These are phyloP conservation scores for Ochropleura plecta DNA, from an alignment of 2,888 invertebrate genomes.

Conservation along the genomic window DNA sequence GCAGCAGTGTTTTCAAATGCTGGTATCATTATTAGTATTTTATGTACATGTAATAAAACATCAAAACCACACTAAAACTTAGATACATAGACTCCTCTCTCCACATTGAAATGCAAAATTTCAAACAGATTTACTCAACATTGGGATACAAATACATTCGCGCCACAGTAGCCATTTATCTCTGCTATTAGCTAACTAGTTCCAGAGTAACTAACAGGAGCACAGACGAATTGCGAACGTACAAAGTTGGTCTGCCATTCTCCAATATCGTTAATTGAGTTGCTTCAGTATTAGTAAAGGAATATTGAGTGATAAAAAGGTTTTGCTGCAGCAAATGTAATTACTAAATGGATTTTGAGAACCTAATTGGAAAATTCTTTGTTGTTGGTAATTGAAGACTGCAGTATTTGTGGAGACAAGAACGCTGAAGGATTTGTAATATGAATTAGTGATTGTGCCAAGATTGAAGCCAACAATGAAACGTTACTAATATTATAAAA, in stretches of 20 bases:
- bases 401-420: background rate
- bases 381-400: background rate
- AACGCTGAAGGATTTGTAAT: background rate
- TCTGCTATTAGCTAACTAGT: conserved; percentile 77
- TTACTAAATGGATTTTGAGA: conserved; percentile 17
- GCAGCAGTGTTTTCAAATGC: too few relatives aligned
- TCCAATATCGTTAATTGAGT: conserved; percentile 74
- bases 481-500: too few relatives aligned
- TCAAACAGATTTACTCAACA: conserved; percentile 57
- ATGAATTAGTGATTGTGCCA: background rate
- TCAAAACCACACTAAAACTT: conserved; percentile 31
- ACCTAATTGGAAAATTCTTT: background rate
- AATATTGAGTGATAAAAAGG: conserved; percentile 55
- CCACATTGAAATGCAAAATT: conserved; percentile 51
- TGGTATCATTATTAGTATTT: too few relatives aligned
- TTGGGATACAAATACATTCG: conserved; percentile 62
- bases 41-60: too few relatives aligned
- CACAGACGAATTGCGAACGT: conserved; percentile 63
- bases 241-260: conserved; percentile 64
- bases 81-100: conserved; percentile 27
- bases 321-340: conserved; percentile 25
- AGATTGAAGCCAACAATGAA: background rate
- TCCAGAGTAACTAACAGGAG: conserved; percentile 61
- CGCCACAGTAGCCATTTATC: conserved; percentile 70
- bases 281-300: conserved; percentile 62